phyloP scores from a whole-genome alignment of 1,140 invertebrate genomes.

The Episyrphus balteatus region DNA sequence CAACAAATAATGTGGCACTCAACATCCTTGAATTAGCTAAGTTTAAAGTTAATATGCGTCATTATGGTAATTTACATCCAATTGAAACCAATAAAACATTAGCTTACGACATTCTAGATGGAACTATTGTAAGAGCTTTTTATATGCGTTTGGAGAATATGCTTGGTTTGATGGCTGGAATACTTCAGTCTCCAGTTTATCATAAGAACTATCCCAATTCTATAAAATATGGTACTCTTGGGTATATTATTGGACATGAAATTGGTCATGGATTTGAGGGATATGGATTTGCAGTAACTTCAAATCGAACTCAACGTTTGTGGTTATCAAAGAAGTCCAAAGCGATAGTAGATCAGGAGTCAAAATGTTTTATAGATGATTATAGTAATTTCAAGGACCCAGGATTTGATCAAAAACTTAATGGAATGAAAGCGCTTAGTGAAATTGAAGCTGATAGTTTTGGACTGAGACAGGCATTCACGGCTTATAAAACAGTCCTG shows the following conservation, averaged over 20 bases:
- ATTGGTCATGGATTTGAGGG: constrained; percentile 54
- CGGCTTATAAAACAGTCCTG: constrained; percentile 52
- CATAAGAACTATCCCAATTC: constrained; percentile 37
- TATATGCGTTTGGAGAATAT: constrained; percentile 29
- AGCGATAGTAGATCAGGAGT: constrained; percentile 47
- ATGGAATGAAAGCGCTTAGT: constrained; percentile 50
- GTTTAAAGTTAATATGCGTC: no score
- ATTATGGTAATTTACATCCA: no score
- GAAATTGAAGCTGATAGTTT: constrained; percentile 74
- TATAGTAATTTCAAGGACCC: constrained; percentile 38
- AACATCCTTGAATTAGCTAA: no score
- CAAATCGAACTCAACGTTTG: constrained; percentile 41
- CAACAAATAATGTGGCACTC: not conserved
- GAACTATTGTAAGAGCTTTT: constrained; percentile 28
- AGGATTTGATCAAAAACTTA: constrained; percentile 42
- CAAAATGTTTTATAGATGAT: constrained; percentile 64
- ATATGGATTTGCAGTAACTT: constrained; percentile 43
- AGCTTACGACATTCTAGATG: constrained; percentile 17
- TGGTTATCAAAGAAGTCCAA: constrained; percentile 56
- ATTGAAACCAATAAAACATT: constrained; percentile 13
- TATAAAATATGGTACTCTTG: not conserved
- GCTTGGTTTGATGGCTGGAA: constrained; percentile 56
- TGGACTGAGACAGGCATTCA: constrained; percentile 75
- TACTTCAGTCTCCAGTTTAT: constrained; percentile 88
- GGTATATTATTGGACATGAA: constrained; percentile 46